Percentiles rank a stretch among this genome's conserved stretches.
phyloP scores from a whole-genome alignment of 2,113 vertebrate genomes.

The Grus americana region DNA sequence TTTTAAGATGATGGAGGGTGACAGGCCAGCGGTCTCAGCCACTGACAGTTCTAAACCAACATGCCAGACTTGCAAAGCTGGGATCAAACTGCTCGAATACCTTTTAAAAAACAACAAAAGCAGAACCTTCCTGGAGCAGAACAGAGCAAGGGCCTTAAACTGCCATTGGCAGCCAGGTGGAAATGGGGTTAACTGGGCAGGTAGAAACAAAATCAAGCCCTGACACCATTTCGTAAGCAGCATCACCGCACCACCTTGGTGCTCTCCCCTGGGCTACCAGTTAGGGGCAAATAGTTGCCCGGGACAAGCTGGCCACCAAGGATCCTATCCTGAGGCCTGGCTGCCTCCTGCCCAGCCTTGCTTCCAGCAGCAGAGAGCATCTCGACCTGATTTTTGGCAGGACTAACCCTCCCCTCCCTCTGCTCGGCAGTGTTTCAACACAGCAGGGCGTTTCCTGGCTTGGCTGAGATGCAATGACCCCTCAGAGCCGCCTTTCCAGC shows the following conservation, averaged over 20 bases:
- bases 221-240: background rate
- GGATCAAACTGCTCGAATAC: background rate
- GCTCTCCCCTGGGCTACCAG: background rate
- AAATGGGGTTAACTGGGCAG: background rate
- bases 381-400: background rate
- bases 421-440: rapidly evolving
- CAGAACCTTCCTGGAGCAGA: background rate
- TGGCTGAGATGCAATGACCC: background rate
- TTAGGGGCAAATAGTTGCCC: rapidly evolving
- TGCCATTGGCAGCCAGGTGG: background rate
- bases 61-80: background rate
- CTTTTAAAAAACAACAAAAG: background rate
- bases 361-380: background rate
- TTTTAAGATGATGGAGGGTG: background rate
- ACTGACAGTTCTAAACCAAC: rapidly evolving
- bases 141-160: background rate
- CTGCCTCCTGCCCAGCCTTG: background rate
- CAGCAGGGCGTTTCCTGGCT: background rate
- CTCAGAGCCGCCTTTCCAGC: background rate
- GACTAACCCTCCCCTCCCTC: background rate
- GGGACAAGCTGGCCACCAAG: background rate
- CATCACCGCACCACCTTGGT: background rate
- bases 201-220: background rate
- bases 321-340: background rate
- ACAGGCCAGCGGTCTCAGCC: rapidly evolving